Evolutionary conservation across 2,888 invertebrate species (phyloP).

Genomic region (Thyatira batis): DNA sequence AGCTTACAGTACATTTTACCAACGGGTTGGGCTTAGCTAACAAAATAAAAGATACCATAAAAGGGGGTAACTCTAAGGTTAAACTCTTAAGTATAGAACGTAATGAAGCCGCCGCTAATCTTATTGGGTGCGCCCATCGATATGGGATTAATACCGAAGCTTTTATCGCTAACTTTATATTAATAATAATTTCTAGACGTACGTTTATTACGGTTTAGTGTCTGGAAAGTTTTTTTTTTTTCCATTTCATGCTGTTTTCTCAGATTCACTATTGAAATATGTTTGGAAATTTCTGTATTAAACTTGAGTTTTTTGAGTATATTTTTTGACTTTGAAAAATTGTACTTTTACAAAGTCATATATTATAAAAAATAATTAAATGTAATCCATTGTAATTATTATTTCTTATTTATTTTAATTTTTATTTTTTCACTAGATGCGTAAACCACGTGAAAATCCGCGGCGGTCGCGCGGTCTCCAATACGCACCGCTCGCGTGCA

Average conservation of each 20-base stretch:
- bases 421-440: conserved; percentile 28
- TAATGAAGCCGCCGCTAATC: conserved; percentile 4
- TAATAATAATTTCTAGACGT: not conserved
- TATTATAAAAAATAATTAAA: too few relatives aligned
- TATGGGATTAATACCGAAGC: conserved; percentile 3
- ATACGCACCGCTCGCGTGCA: conserved; percentile 66
- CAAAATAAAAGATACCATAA: not conserved
- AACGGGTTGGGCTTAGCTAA: not conserved
- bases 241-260: not conserved
- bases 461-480: conserved; percentile 45
- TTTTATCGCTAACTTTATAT: not conserved
- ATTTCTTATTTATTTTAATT: not conserved
- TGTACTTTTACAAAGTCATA: too few relatives aligned
- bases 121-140: not conserved
- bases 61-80: not conserved
- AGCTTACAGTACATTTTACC: not conserved
- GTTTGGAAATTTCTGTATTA: too few relatives aligned
- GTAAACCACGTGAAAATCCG: conserved; percentile 31
- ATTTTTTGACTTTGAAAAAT: too few relatives aligned
- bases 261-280: too few relatives aligned
- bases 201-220: not conserved
- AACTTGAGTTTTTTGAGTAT: too few relatives aligned
- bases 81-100: not conserved
- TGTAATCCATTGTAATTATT: too few relatives aligned
- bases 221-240: not conserved